These are phyloP conservation scores for Zosterops borbonicus DNA, from an alignment of 2,113 vertebrate genomes.

Conservation along the genomic window DNA sequence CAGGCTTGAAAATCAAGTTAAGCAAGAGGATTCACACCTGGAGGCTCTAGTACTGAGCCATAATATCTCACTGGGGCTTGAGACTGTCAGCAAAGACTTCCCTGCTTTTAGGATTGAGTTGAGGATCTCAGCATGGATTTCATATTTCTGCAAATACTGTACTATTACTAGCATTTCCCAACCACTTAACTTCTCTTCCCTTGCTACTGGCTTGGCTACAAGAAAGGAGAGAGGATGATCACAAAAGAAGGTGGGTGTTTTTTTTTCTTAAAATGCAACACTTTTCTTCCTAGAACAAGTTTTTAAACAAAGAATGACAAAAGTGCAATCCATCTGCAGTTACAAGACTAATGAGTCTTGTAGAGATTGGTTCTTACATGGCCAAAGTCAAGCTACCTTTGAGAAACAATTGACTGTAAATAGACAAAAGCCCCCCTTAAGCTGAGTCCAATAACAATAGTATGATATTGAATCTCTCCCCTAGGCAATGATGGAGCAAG, in stretches of 20 bases:
- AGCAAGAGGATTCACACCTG: background rate
- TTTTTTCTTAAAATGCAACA: background rate
- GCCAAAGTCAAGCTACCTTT: conserved; percentile 4
- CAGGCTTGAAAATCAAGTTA: background rate
- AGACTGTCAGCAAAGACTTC: background rate
- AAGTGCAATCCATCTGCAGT: background rate
- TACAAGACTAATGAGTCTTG: conserved; percentile 24
- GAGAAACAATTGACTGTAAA: background rate
- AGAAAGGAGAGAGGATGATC: background rate
- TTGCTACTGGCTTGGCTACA: background rate
- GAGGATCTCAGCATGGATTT: background rate
- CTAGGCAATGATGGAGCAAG: background rate
- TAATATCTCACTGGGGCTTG: background rate
- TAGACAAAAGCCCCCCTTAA: background rate
- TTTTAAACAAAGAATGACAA: background rate
- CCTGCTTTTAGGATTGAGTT: background rate
- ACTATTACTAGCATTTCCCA: background rate
- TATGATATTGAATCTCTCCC: background rate
- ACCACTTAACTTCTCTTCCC: background rate
- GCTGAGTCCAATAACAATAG: background rate
- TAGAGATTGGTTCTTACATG: background rate
- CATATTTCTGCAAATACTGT: background rate
- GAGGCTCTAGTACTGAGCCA: background rate
- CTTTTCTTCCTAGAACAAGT: background rate
- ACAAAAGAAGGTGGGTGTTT: background rate